A percentile compares a stretch with the other conserved stretches of the same genome.
Conservation (phyloP, 2,888 invertebrate species). For the Lutraria lutraria region DNA sequence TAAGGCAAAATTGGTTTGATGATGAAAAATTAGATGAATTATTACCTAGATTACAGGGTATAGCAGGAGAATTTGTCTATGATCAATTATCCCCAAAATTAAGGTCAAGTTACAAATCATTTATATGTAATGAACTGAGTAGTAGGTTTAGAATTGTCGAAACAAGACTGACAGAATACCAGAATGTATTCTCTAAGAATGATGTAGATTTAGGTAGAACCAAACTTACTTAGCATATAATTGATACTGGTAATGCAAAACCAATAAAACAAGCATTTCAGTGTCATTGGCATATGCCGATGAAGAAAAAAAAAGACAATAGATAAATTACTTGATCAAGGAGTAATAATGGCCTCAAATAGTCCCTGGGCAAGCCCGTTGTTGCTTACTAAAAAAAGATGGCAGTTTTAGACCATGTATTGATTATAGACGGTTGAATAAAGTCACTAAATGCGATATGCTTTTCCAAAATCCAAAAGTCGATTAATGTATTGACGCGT, state of each 20-base stretch:
- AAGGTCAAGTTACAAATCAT: too few relatives aligned
- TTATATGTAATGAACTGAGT: background rate
- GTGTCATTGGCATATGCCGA: conserved; percentile 46
- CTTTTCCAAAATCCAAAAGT: conserved; percentile 37
- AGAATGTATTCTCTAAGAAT: conserved; percentile 47
- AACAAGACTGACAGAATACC: conserved; percentile 16
- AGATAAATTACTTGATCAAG: conserved; percentile 38
- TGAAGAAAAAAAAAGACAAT: conserved; percentile 44
- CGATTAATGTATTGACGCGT: too few relatives aligned
- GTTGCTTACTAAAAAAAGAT: too few relatives aligned
- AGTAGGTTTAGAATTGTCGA: too few relatives aligned
- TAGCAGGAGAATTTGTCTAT: too few relatives aligned
- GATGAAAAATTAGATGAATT: too few relatives aligned
- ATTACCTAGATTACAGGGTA: too few relatives aligned
- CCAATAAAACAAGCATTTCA: conserved; percentile 47
- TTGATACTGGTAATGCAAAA: too few relatives aligned
- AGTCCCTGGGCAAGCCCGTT: too few relatives aligned
- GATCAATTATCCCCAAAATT: too few relatives aligned
- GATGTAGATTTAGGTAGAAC: conserved; percentile 49
- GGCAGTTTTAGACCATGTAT: conserved; percentile 63
- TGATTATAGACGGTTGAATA: conserved; percentile 59
- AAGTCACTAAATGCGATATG: background rate
- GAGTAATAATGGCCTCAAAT: conserved; percentile 41
- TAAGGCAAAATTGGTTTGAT: conserved; percentile 51
- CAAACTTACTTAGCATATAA: too few relatives aligned